phyloP scores from a whole-genome alignment of 2,888 invertebrate genomes.

The Tetranychus truncatus region DNA sequence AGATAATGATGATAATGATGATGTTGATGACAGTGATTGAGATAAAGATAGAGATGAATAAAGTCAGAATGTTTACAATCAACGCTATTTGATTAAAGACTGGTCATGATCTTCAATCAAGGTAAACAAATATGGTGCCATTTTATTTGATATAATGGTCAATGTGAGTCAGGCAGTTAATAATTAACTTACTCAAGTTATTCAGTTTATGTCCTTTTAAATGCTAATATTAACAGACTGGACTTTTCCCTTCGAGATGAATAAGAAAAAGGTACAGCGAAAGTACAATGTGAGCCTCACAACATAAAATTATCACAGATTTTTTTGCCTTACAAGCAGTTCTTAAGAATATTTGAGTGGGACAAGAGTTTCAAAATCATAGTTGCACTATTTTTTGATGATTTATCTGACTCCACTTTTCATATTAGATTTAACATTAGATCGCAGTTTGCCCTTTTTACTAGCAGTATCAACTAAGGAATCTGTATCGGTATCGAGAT shows the following conservation, averaged over 20 bases:
- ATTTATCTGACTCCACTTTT: too few species aligned
- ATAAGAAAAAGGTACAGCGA: not conserved
- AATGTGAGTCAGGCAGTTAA: not conserved
- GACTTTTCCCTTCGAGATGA: not conserved
- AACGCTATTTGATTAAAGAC: not conserved
- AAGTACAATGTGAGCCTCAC: not conserved
- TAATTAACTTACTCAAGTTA: too few species aligned
- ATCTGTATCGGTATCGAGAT: conserved; percentile 5
- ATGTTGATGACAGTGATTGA: not conserved
- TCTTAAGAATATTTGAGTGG: too few species aligned
- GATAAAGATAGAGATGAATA: not conserved
- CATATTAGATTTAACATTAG: not conserved
- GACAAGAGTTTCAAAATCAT: too few species aligned
- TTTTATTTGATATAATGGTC: not conserved
- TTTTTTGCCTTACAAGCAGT: not conserved
- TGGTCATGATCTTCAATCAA: not conserved
- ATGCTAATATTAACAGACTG: not conserved
- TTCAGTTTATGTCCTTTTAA: not conserved
- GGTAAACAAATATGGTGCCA: not conserved
- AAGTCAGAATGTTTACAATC: not conserved
- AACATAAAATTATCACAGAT: not conserved
- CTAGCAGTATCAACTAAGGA: not conserved
- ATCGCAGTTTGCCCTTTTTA: not conserved
- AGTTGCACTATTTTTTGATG: too few species aligned
- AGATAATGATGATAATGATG: not conserved